Percentiles rank a stretch among this genome's conserved stretches.
These are phyloP conservation scores for Pteruthius melanotis DNA, from an alignment of 2,113 vertebrate genomes.

Conservation along the genomic window DNA sequence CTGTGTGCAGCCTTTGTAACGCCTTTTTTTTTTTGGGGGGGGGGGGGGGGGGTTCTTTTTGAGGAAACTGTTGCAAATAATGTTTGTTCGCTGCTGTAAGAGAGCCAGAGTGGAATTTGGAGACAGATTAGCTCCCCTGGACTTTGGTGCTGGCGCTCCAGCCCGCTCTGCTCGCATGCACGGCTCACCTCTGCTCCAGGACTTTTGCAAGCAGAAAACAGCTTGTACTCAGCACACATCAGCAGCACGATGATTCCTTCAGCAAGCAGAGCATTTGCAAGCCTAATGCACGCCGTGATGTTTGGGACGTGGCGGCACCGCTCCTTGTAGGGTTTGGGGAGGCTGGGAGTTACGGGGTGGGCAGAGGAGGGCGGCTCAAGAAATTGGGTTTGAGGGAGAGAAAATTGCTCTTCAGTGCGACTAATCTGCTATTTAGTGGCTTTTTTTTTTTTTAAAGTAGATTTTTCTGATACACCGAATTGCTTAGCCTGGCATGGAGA, in stretches of 20 bases:
- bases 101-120: neutral
- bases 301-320: fast-evolving
- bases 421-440: neutral
- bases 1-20: neutral
- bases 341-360: neutral
- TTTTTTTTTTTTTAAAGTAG: neutral
- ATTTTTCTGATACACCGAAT: neutral
- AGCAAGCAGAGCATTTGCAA: neutral
- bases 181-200: neutral
- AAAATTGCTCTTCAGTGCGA: neutral
- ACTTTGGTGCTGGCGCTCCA: neutral
- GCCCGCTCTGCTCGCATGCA: neutral
- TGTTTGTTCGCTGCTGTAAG: neutral
- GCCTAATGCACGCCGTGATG: fast-evolving
- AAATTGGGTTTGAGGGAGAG: neutral
- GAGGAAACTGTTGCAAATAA: neutral
- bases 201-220: neutral
- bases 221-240: neutral
- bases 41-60: neutral
- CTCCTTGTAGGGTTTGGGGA: neutral
- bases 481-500: neutral
- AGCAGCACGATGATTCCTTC: neutral
- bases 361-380: fast-evolving
- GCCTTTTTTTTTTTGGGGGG: neutral
- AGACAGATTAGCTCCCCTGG: neutral